Conservation (phyloP, 2,888 invertebrate species). For the Graphium colonna region DNA sequence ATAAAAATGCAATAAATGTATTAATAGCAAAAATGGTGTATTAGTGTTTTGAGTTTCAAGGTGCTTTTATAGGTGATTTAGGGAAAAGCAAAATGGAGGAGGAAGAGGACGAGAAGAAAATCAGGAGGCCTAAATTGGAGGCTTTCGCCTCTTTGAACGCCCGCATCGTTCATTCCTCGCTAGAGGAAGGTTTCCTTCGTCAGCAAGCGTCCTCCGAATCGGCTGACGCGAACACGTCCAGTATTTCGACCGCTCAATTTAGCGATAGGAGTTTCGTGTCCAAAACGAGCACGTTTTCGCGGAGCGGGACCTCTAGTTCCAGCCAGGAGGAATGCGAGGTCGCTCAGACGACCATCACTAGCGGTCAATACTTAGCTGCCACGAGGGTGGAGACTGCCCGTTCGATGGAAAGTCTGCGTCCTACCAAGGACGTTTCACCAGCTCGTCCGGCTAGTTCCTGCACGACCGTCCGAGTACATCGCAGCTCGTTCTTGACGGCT, state of each 20-base stretch:
- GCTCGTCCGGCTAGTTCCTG: constrained; percentile 77
- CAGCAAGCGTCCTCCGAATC: constrained; percentile 80
- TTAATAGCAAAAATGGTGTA: constrained; percentile 58
- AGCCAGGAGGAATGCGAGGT: constrained; percentile 85
- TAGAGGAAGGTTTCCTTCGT: constrained; percentile 58
- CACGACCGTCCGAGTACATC: constrained; percentile 70
- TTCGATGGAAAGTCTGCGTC: constrained; percentile 86
- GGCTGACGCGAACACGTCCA: constrained; percentile 73
- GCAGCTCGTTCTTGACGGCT: constrained; percentile 82
- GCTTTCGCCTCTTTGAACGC: constrained; percentile 58
- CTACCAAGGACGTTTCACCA: constrained; percentile 75
- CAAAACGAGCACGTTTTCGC: constrained; percentile 73
- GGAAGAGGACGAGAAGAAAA: constrained; percentile 67
- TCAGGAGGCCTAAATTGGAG: constrained; percentile 57
- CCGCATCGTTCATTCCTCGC: constrained; percentile 60
- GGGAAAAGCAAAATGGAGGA: constrained; percentile 61
- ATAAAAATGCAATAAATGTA: constrained; percentile 62
- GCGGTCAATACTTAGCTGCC: constrained; percentile 77
- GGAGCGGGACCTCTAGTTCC: constrained; percentile 83
- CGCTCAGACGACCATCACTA: constrained; percentile 67
- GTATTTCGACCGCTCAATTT: constrained; percentile 68
- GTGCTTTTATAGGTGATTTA: constrained; percentile 41
- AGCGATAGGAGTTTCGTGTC: constrained; percentile 76
- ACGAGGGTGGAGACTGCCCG: constrained; percentile 81
- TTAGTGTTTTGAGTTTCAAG: constrained; percentile 51